These are phyloP conservation scores for Chiridota heheva DNA, from an alignment of 35 echinoderm and acorn worm genomes.

Conservation along the genomic window DNA sequence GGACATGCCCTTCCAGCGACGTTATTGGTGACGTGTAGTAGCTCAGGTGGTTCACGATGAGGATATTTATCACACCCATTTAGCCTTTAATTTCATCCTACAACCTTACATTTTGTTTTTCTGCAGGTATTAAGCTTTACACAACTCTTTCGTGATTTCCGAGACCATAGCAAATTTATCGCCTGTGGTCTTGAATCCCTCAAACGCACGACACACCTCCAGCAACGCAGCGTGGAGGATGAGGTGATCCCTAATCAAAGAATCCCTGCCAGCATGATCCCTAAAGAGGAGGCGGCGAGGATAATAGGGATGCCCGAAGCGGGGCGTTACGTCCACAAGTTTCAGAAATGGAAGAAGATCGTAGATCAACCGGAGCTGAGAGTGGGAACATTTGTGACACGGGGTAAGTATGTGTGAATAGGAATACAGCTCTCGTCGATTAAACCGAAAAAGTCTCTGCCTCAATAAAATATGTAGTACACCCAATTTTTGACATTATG, in stretches of 20 bases:
- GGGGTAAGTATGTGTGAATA: not conserved
- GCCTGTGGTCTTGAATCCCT: slow-evolving; percentile 78
- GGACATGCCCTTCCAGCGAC: too few species aligned
- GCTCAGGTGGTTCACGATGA: too few species aligned
- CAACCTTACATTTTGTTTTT: not conserved
- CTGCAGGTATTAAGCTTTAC: slow-evolving; percentile 81
- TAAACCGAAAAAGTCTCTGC: too few species aligned
- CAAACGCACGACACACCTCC: slow-evolving; percentile 37
- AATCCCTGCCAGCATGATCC: not conserved
- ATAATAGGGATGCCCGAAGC: slow-evolving; percentile 20
- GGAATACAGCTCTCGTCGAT: too few species aligned
- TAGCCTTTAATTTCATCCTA: not conserved
- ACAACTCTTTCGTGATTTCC: slow-evolving; percentile 86
- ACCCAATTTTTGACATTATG: too few species aligned
- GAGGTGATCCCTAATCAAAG: slow-evolving; percentile 34
- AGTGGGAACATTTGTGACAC: slow-evolving; percentile 18
- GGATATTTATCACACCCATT: too few species aligned
- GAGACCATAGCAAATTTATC: slow-evolving; percentile 81
- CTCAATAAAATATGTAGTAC: too few species aligned
- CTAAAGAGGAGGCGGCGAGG: slow-evolving; percentile 3
- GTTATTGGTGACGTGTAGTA: not conserved
- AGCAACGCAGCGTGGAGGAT: slow-evolving; percentile 30
- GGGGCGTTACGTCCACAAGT: slow-evolving; percentile 40
- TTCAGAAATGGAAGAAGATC: slow-evolving; percentile 48
- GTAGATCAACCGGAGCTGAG: slow-evolving; percentile 23